Conservation (phyloP, 1,140 invertebrate species). For the Sarcophaga peregrina region DNA sequence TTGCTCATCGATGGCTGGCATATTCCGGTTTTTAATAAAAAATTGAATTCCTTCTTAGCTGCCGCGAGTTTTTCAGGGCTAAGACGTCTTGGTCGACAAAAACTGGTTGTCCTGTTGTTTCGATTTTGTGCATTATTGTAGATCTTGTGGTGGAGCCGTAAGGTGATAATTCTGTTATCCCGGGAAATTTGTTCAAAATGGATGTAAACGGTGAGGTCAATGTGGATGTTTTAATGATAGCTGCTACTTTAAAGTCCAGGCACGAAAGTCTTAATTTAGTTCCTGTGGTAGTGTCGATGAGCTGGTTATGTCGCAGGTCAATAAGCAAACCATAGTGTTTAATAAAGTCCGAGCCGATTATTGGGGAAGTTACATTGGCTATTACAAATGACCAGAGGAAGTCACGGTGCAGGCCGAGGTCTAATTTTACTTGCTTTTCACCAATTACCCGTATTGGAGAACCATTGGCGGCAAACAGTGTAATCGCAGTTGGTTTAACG, state of each 20-base stretch:
- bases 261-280: background rate
- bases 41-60: slow-evolving; percentile 30
- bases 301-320: too few species aligned
- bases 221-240: background rate
- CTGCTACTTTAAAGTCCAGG: background rate
- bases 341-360: too few species aligned
- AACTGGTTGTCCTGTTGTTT: slow-evolving; percentile 29
- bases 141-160: slow-evolving; percentile 26
- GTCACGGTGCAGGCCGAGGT: slow-evolving; percentile 16
- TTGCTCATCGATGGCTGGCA: slow-evolving; percentile 58
- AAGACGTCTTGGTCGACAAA: slow-evolving; percentile 17
- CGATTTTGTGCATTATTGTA: slow-evolving; percentile 28
- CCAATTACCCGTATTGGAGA: slow-evolving; percentile 12
- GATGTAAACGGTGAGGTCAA: background rate
- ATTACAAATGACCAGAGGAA: slow-evolving; percentile 35
- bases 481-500: background rate
- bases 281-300: slow-evolving; percentile 1
- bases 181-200: background rate
- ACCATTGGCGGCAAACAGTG: slow-evolving; percentile 21
- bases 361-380: slow-evolving; percentile 8
- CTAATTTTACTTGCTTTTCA: background rate
- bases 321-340: slow-evolving; percentile 18
- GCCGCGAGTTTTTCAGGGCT: slow-evolving; percentile 12
- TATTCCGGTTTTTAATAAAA: background rate
- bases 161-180: background rate